Base-by-base conservation (phyloP, 2,113 vertebrate genomes). In the Chitala chitala region DNA sequence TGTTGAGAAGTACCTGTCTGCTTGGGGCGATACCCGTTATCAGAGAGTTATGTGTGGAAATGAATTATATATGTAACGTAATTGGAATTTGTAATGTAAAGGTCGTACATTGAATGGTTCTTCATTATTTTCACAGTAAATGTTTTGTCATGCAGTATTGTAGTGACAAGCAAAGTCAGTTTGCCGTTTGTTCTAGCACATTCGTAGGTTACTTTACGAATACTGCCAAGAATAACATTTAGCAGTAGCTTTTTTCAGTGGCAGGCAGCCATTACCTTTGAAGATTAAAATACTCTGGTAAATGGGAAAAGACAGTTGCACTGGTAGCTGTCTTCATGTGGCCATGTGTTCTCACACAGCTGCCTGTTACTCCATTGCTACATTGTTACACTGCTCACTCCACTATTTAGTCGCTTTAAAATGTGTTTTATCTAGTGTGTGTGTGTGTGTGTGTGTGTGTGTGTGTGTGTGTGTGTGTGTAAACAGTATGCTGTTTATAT, bases 121-220 rank as follows among this genome's bases (percentile, higher is more conserved):
- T 63, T 36, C 5, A 33, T 63, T 59, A 61, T 61, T 61, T 61
- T 20, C 58, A 61, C 31, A 20, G 58, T 61, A 61, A 59, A 38
- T 61, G 8, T 63, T 63, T n/a, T 1, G 36, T 36, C 29, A 58
- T 29, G n/a, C n/a, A n/a, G n/a, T n/a, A n/a, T n/a, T n/a, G n/a
- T n/a, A n/a, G n/a, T n/a, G 31, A n/a, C 20, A 38, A 33, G 31
- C 31, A 61, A 61, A 8, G n/a, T 38, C 29, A 63, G 31, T 8
- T 33, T 20, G 5, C 33, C n/a, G 24, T 63, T 9, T 56, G 22
- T 56, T 26, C 0, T 33, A 8, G 13, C 20, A 33, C 3, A 36
- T 38, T 63, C n/a, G 17, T n/a, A 20, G 33, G 31, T 10, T 5
- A 2, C 31, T 38, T 12, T 63, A 63, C 33, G 33, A 10, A 33